These are phyloP conservation scores for Terebella lapidaria DNA, from an alignment of 2,888 invertebrate species.

Conservation along the genomic window DNA sequence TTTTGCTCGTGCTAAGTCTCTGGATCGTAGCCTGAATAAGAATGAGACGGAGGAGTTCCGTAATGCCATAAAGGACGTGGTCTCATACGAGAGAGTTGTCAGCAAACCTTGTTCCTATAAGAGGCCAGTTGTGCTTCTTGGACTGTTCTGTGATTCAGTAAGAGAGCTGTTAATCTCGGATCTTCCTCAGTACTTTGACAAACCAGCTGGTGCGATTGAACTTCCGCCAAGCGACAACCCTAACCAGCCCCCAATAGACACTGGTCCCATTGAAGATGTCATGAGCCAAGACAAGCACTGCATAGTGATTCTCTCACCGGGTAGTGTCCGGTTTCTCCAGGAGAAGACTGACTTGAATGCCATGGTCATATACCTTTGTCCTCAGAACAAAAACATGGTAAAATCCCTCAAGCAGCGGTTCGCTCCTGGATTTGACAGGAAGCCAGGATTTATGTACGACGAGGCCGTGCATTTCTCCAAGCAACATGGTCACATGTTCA, in stretches of 20 bases:
- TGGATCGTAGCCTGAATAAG: slow-evolving; percentile 15
- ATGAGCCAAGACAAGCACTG: slow-evolving; percentile 22
- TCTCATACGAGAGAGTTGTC: slow-evolving; percentile 24
- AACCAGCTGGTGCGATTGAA: slow-evolving; percentile 16
- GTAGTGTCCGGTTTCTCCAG: slow-evolving; percentile 17
- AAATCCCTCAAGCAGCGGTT: slow-evolving; percentile 21
- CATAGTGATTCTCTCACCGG: slow-evolving; percentile 23
- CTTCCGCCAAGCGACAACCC: slow-evolving; percentile 13
- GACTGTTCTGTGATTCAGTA: slow-evolving; percentile 26
- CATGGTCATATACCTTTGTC: slow-evolving; percentile 25
- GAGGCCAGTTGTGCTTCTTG: slow-evolving; percentile 25
- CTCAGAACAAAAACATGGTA: slow-evolving; percentile 22
- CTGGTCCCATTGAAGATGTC: slow-evolving; percentile 13
- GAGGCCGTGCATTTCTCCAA: slow-evolving; percentile 23
- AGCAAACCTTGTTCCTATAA: slow-evolving; percentile 12
- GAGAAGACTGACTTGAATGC: slow-evolving; percentile 24
- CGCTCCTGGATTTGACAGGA: slow-evolving; percentile 23
- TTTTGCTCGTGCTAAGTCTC: slow-evolving; percentile 25
- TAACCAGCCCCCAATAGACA: slow-evolving; percentile 9
- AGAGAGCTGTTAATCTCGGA: slow-evolving; percentile 20
- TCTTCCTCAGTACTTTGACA: slow-evolving; percentile 19
- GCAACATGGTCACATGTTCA: slow-evolving; percentile 20
- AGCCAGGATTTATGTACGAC: slow-evolving; percentile 20
- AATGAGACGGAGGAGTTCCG: slow-evolving; percentile 5
- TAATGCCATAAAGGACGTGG: slow-evolving; percentile 4